phyloP scores from a whole-genome alignment of 1,140 invertebrate species.

The Leptinotarsa texana region DNA sequence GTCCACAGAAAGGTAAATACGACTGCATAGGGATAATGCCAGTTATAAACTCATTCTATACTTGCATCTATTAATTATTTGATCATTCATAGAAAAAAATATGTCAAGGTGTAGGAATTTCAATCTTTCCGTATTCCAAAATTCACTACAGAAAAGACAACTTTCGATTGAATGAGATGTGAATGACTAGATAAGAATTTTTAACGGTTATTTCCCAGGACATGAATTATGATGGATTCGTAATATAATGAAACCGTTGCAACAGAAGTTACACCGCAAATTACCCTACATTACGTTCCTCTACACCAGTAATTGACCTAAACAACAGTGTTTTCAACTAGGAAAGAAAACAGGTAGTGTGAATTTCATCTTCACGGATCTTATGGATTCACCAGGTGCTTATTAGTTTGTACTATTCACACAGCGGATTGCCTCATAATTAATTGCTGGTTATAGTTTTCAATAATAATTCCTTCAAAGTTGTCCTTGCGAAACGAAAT shows the following conservation, averaged over 20 bases:
- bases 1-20: too few relatives aligned
- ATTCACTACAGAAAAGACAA: not conserved
- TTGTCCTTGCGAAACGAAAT: not conserved
- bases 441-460: not conserved
- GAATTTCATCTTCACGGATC: not conserved
- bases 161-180: conserved; percentile 5
- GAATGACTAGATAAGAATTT: conserved; percentile 28
- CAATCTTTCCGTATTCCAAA: not conserved
- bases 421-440: not conserved
- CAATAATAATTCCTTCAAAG: not conserved
- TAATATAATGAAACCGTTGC: conserved; percentile 18
- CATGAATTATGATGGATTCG: conserved; percentile 19
- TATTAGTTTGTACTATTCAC: not conserved
- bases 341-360: conserved; percentile 10
- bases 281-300: conserved; percentile 10
- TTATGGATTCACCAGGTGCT: not conserved
- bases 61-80: too few relatives aligned
- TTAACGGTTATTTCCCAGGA: conserved; percentile 20
- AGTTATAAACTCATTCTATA: too few relatives aligned
- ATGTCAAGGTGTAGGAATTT: too few relatives aligned
- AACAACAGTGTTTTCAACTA: conserved; percentile 7
- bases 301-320: conserved; percentile 4
- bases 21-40: too few relatives aligned
- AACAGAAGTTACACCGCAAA: conserved; percentile 1
- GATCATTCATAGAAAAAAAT: too few relatives aligned